phyloP scores from a whole-genome alignment of 2,888 invertebrate genomes.

The Callyntrura guangdongensis region DNA sequence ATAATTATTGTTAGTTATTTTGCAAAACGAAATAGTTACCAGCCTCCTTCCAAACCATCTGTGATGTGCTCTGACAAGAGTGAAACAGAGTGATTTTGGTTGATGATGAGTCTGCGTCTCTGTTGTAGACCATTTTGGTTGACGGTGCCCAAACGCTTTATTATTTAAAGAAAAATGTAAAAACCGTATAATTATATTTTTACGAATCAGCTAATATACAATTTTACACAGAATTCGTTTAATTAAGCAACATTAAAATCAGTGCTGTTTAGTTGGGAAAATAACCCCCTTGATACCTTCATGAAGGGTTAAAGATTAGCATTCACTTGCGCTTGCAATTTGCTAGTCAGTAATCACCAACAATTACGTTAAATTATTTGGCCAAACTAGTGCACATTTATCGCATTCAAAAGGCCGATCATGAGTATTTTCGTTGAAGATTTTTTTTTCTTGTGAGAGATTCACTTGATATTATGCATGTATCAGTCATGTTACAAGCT shows the following conservation, averaged over 20 bases:
- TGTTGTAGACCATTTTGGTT: no score
- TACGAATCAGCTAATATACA: background rate
- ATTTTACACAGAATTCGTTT: background rate
- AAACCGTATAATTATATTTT: background rate
- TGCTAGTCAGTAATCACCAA: constrained; percentile 61
- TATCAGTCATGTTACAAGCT: constrained; percentile 41
- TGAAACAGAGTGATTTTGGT: no score
- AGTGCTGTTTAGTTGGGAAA: constrained; percentile 4
- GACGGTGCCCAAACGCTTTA: no score
- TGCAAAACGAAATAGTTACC: no score
- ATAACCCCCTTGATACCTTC: background rate
- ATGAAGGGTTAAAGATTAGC: constrained; percentile 32
- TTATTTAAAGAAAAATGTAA: no score
- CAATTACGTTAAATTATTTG: constrained; percentile 64
- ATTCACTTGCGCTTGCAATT: constrained; percentile 48
- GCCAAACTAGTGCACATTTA: constrained; percentile 54
- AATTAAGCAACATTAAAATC: background rate
- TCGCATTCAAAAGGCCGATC: constrained; percentile 52
- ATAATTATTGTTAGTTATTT: no score
- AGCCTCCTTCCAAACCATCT: no score
- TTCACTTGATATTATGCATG: constrained; percentile 40
- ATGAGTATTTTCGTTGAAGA: constrained; percentile 9
- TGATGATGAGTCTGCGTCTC: no score
- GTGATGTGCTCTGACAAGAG: no score
- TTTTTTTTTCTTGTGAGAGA: constrained; percentile 15